Conservation (phyloP, 53 echinoderm and acorn worm species). For the Stichopus horrens region DNA sequence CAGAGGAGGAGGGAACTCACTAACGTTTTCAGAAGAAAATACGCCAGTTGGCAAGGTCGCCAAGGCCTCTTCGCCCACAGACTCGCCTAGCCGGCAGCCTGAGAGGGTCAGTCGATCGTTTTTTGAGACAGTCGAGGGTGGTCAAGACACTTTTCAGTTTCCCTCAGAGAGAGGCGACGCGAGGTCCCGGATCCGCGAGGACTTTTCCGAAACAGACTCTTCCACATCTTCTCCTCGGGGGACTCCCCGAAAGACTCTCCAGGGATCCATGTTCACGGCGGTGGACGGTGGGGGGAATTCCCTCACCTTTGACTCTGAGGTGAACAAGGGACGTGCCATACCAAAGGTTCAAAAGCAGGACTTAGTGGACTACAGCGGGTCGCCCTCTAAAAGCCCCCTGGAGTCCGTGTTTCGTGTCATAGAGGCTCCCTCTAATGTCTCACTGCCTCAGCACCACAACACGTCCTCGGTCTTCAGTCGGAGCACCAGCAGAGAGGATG, state of each 20-base stretch:
- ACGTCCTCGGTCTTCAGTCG: constrained; percentile 3
- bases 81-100: constrained; percentile 65
- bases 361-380: constrained; percentile 51
- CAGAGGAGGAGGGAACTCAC: constrained; percentile 77
- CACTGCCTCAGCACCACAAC: constrained; percentile 15
- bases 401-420: constrained; percentile 60
- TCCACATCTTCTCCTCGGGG: constrained; percentile 20
- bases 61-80: not conserved
- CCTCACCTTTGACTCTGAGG: constrained; percentile 69
- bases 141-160: constrained; percentile 81
- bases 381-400: constrained; percentile 61
- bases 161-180: constrained; percentile 81
- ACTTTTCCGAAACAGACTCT: constrained; percentile 36
- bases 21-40: constrained; percentile 75
- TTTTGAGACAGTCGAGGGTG: constrained; percentile 60
- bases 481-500: constrained; percentile 28
- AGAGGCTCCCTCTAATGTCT: constrained; percentile 9
- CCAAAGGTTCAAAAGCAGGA: constrained; percentile 46
- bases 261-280: constrained; percentile 69
- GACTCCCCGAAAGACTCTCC: constrained; percentile 5
- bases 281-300: constrained; percentile 96
- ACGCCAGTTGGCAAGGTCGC: constrained; percentile 2
- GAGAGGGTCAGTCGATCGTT: constrained; percentile 52
- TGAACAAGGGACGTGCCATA: constrained; percentile 44
- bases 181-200: constrained; percentile 26